phyloP scores from a whole-genome alignment of 2,797 vertebrate species.

The Acomys russatus region DNA sequence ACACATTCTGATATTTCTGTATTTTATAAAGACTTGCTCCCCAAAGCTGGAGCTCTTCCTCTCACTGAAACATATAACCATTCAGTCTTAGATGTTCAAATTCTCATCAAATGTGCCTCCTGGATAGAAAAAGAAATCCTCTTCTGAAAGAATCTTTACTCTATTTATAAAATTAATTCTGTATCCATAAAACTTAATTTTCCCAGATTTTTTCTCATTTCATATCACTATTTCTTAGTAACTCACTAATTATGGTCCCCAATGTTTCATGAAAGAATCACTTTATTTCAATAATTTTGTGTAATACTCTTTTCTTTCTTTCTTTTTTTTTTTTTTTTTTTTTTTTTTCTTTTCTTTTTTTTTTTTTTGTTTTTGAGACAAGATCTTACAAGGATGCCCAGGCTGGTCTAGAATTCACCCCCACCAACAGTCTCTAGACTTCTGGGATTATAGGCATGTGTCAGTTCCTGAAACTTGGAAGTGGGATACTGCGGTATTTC shows the following conservation, averaged over 20 bases:
- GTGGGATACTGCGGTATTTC: no score
- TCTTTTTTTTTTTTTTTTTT: no score
- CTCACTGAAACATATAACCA: neutral
- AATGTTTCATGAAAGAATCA: neutral
- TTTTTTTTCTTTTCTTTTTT: neutral
- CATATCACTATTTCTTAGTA: neutral
- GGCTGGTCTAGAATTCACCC: no score
- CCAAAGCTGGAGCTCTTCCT: neutral
- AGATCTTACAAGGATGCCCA: no score
- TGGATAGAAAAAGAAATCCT: neutral
- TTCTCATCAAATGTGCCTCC: conserved; percentile 9
- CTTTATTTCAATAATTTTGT: conserved; percentile 22
- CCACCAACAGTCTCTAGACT: no score
- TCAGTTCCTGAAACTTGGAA: no score
- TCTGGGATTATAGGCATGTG: no score
- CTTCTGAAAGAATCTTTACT: neutral
- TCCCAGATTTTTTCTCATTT: neutral
- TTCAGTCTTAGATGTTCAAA: neutral
- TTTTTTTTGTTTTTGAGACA: no score
- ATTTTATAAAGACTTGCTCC: neutral
- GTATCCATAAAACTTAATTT: neutral
- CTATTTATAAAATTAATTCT: conserved; percentile 7
- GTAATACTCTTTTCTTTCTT: neutral
- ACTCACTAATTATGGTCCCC: neutral
- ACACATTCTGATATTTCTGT: neutral